Conservation (phyloP, 92 coral and sea anemone species). For the Palythoa grandis region DNA sequence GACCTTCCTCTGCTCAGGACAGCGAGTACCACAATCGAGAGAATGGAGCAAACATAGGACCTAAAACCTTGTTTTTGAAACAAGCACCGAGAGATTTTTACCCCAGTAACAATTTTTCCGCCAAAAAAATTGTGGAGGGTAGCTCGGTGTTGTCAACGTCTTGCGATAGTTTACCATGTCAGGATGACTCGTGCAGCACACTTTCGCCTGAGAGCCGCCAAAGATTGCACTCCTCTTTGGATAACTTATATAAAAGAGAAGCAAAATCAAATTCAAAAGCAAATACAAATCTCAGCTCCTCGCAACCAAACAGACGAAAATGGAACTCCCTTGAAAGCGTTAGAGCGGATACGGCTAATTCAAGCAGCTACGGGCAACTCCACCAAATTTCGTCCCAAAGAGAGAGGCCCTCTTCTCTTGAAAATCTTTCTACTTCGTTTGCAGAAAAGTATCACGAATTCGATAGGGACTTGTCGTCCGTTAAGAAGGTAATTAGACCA, state of each 20-base stretch:
- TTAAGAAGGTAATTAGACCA: background rate
- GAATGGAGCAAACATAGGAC: background rate
- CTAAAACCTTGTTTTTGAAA: slow-evolving; percentile 41
- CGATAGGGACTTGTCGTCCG: background rate
- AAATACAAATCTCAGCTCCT: background rate
- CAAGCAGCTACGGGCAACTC: background rate
- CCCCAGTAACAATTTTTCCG: slow-evolving; percentile 39
- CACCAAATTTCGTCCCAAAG: background rate
- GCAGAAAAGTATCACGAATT: background rate
- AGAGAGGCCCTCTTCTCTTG: slow-evolving; percentile 49
- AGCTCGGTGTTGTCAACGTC: slow-evolving; percentile 44
- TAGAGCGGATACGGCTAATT: background rate
- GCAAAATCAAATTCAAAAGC: background rate
- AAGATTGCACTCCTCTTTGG: slow-evolving; percentile 42
- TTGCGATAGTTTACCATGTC: slow-evolving; percentile 34
- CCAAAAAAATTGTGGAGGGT: background rate
- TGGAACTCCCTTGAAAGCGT: slow-evolving; percentile 30
- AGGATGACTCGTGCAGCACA: slow-evolving; percentile 26
- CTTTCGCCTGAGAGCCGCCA: slow-evolving; percentile 40
- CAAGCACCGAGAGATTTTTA: background rate
- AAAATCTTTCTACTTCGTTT: slow-evolving; percentile 36
- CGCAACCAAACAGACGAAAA: background rate
- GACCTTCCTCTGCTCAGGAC: slow-evolving; percentile 60
- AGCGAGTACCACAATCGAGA: background rate
- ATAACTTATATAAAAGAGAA: slow-evolving; percentile 25